Evolutionary conservation across 2,888 invertebrate genomes (phyloP), one percentile per base, ranked within the genome.

Genomic region (Platycheirus albimanus): DNA sequence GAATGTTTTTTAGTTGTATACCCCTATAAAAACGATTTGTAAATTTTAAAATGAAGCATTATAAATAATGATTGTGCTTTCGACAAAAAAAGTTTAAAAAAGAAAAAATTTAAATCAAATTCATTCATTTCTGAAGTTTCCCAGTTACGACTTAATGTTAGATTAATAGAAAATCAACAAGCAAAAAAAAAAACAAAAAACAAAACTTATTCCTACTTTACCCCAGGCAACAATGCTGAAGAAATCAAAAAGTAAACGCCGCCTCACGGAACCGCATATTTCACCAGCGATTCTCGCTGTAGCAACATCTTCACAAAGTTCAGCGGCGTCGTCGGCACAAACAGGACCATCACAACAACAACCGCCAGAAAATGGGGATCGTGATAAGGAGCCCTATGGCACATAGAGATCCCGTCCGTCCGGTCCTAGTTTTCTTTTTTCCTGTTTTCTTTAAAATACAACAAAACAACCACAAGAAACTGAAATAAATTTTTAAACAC

Each of bases 191-290:
- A 20, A 36, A 20, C 13, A 58, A 58, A 67, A 51, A 45, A 54
- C 3, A 52, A 69, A 52, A 56, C 66, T 76, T 72, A 67, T 69
- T 69, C 69, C 51, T 58, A 67, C 67, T 77, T 74, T 71, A 77
- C 69, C 78, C 87, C 94, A 99, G 99, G 99, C 99, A 91, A 99
- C 99, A 92, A 99, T 99, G 99, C 94, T 99, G 95, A 99, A 99
- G 96, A 99, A 99, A 95, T 96, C 96, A 93, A 99, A 99, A 95
- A 98, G 98, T 94, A 98, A 97, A 93, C 95, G 98, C 91, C 95
- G 97, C 88, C 96, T 96, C 91, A 96, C 96, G 88, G 95, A 96
- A 92, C 95, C 95, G 89, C 94, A 94, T 92, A 95, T 95, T 92
- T 92, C 93, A 75, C 90, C 91, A 83, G 89, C 90, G 85, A 88